A percentile compares a stretch with the other conserved stretches of the same genome.
Conservation (phyloP, 2,113 vertebrate genomes). For the Sinocyclocheilus grahami region DNA sequence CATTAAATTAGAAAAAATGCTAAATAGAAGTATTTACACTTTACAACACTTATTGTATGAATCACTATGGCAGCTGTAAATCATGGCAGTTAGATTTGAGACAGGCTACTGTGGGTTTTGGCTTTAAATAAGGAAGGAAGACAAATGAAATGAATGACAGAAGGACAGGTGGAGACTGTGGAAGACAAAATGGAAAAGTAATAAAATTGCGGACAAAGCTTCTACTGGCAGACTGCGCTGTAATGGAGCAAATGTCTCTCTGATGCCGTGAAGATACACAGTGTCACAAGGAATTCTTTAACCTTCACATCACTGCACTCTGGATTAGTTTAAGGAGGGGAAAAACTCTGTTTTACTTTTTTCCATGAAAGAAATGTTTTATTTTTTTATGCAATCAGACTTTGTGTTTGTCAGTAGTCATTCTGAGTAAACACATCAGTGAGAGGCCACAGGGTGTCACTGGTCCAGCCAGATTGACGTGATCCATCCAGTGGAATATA, state of each 20-base stretch:
- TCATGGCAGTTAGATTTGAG: slow-evolving; percentile 38
- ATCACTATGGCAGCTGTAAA: slow-evolving; percentile 31
- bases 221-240: slow-evolving; percentile 43
- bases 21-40: background rate
- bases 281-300: slow-evolving; percentile 33
- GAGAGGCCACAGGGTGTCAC: background rate
- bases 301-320: slow-evolving; percentile 10
- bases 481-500: slow-evolving; percentile 7
- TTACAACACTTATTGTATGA: background rate
- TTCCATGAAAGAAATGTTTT: background rate
- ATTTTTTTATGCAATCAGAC: background rate
- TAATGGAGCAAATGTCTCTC: slow-evolving; percentile 56
- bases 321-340: slow-evolving; percentile 6
- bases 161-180: slow-evolving; percentile 49
- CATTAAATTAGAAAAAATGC: background rate
- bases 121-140: slow-evolving; percentile 27
- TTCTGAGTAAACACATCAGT: slow-evolving; percentile 12
- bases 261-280: slow-evolving; percentile 34
- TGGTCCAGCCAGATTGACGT: slow-evolving; percentile 1
- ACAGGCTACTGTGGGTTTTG: slow-evolving; percentile 17
- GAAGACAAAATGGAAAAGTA: slow-evolving; percentile 56
- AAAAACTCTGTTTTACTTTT: background rate
- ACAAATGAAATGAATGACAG: slow-evolving; percentile 35
- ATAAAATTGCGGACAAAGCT: slow-evolving; percentile 40
- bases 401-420: background rate